These are phyloP conservation scores for Phlogophora meticulosa DNA, from an alignment of 2,888 invertebrate species.

Conservation along the genomic window DNA sequence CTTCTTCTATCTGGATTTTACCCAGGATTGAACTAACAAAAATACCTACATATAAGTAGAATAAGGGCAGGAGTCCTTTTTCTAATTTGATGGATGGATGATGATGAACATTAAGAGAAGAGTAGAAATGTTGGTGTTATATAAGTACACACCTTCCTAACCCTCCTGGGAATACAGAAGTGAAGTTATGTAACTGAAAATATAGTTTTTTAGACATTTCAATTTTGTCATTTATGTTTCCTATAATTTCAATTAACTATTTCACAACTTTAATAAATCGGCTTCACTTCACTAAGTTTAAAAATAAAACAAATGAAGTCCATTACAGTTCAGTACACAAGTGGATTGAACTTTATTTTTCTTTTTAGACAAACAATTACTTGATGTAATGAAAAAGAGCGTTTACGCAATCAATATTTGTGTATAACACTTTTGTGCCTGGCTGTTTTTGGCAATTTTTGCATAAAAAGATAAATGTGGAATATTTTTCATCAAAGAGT, in stretches of 20 bases:
- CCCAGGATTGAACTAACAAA: too few relatives aligned
- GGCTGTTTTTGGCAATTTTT: constrained; percentile 4
- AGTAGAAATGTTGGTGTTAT: too few relatives aligned
- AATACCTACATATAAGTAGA: too few relatives aligned
- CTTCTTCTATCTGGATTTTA: too few relatives aligned
- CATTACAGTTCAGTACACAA: constrained; percentile 62
- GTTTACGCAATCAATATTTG: constrained; percentile 33
- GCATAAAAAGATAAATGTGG: background rate
- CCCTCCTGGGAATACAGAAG: too few relatives aligned
- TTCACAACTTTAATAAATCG: constrained; percentile 50
- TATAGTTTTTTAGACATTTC: background rate
- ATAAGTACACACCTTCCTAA: too few relatives aligned
- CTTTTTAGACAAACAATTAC: constrained; percentile 30
- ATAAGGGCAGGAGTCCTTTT: too few relatives aligned
- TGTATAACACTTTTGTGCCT: constrained; percentile 8
- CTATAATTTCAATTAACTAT: constrained; percentile 53
- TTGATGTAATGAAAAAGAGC: constrained; percentile 13
- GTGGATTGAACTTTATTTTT: constrained; percentile 39
- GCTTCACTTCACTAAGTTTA: constrained; percentile 33
- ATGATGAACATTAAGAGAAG: too few relatives aligned
- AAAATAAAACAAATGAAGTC: constrained; percentile 43
- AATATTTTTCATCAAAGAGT: too few relatives aligned
- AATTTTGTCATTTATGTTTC: constrained; percentile 21
- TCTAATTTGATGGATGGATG: too few relatives aligned
- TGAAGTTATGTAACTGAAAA: too few relatives aligned